phyloP scores from a whole-genome alignment of 2,113 vertebrate species.

The Bubo scandiacus region DNA sequence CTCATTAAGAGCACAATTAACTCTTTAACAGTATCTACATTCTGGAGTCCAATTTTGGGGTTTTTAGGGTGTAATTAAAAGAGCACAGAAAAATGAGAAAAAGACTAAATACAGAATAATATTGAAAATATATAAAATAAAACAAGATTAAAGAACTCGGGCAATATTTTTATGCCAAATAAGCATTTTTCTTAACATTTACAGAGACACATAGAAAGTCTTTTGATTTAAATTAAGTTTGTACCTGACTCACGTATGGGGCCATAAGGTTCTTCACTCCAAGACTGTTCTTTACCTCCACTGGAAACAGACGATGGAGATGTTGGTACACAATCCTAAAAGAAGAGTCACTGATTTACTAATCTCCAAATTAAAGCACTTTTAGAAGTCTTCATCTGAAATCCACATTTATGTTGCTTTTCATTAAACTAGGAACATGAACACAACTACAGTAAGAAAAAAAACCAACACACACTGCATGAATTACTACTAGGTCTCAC shows the following conservation, averaged over 20 bases:
- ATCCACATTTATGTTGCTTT: neutral
- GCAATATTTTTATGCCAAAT: neutral
- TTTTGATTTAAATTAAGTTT: neutral
- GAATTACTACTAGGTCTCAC: neutral
- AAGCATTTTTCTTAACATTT: neutral
- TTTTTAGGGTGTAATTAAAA: neutral
- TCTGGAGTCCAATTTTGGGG: neutral
- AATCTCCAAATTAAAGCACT: neutral
- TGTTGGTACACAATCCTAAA: conserved; percentile 51
- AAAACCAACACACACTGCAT: neutral
- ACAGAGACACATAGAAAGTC: neutral
- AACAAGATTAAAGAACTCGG: neutral
- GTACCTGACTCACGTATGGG: conserved; percentile 66
- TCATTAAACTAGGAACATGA: neutral
- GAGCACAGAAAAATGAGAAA: neutral
- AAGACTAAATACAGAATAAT: neutral
- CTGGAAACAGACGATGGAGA: conserved; percentile 40
- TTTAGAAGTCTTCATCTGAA: neutral
- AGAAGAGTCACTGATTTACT: neutral
- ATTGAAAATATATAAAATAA: neutral
- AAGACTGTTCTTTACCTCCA: neutral
- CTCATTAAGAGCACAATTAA: neutral
- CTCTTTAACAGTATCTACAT: neutral
- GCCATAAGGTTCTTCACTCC: neutral
- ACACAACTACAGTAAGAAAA: neutral